Conservation (phyloP, 2,113 vertebrate species). For the Myiozetetes cayanensis region DNA sequence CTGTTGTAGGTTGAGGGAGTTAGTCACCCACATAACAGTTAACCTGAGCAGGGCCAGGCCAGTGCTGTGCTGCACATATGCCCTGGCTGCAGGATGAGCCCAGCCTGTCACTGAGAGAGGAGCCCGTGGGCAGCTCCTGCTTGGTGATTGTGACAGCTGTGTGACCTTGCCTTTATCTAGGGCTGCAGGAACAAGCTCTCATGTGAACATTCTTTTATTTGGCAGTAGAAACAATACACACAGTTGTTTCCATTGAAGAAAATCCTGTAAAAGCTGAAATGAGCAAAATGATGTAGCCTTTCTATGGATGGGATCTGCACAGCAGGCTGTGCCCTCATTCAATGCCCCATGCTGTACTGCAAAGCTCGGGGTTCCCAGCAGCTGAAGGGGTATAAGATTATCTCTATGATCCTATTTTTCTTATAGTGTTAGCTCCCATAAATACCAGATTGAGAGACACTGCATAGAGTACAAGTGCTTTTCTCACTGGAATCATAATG, state of each 20-base stretch:
- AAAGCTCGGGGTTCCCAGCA: fast-evolving
- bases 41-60: neutral
- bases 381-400: neutral
- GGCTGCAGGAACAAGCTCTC: neutral
- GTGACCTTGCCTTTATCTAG: neutral
- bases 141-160: fast-evolving
- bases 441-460: neutral
- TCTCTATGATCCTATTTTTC: neutral
- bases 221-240: neutral
- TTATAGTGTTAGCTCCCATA: neutral
- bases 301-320: neutral
- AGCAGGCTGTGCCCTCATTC: neutral
- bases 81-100: neutral
- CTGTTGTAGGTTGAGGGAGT: neutral
- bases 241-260: neutral
- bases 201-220: neutral
- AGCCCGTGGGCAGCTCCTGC: neutral
- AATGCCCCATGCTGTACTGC: fast-evolving
- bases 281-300: neutral
- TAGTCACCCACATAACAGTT: fast-evolving
- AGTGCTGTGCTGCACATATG: neutral
- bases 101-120: neutral
- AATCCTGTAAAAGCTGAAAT: neutral
- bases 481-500: neutral
- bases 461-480: neutral